Percentiles rank a stretch among this genome's conserved stretches.
phyloP scores from a whole-genome alignment of 2,113 vertebrate species.

The Gadus macrocephalus region DNA sequence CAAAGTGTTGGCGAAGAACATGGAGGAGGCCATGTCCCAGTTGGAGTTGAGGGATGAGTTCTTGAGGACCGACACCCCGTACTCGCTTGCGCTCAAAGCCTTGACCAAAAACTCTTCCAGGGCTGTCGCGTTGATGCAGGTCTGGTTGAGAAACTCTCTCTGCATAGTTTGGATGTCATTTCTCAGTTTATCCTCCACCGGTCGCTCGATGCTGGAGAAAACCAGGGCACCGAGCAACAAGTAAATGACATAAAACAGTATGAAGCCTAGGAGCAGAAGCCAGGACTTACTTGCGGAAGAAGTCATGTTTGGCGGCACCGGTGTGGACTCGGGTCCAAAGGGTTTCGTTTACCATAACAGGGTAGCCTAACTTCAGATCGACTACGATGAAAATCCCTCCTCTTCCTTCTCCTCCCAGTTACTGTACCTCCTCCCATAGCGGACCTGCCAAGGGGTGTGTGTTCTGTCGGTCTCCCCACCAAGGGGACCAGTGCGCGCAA shows the following conservation, averaged over 20 bases:
- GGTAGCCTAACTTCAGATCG: no score
- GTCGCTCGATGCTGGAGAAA: slow-evolving; percentile 81
- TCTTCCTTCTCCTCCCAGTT: no score
- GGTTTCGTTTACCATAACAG: background rate
- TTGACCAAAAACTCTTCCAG: slow-evolving; percentile 75
- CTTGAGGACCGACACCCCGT: slow-evolving; percentile 72
- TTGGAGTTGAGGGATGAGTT: slow-evolving; percentile 68
- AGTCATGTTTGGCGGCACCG: background rate
- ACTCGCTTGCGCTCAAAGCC: slow-evolving; percentile 77
- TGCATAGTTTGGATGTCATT: slow-evolving; percentile 71
- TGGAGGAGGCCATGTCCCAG: slow-evolving; percentile 82
- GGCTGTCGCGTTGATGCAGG: slow-evolving; percentile 72
- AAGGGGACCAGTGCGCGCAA: no score
- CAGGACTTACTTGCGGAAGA: slow-evolving; percentile 49
- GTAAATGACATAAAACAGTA: slow-evolving; percentile 74
- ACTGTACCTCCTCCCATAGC: no score
- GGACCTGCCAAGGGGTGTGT: no score
- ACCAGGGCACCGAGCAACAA: slow-evolving; percentile 80
- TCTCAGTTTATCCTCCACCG: slow-evolving; percentile 75
- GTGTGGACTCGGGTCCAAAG: background rate
- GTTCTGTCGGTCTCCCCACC: no score
- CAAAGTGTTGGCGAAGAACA: slow-evolving; percentile 88
- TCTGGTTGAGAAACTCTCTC: slow-evolving; percentile 70
- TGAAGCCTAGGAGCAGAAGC: slow-evolving; percentile 57
- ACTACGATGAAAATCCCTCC: no score